Base-by-base conservation (phyloP, 1,140 invertebrate species). In the Tetramorium parvispinum region DNA sequence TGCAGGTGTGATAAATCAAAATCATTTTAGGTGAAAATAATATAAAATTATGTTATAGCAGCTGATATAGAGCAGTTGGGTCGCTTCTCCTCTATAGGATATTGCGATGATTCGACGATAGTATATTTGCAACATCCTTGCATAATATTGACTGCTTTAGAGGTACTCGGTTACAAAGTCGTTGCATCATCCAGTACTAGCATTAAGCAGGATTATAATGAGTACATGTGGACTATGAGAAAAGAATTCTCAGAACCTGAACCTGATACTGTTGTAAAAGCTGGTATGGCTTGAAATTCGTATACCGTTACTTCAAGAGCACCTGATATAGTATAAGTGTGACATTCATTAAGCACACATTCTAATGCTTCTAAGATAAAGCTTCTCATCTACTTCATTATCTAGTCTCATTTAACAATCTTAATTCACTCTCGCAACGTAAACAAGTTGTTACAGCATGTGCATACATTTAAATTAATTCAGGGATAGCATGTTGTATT, bases 211-310 rank as follows among this genome's bases (percentile, higher is more conserved):
- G 97, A 98, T 93, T 98, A 98, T 93, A 98, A 98, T 96, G 97
- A 98, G 92, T 98, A 98, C 91, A 98, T 98, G 97, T 98, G 98
- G 98, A 98, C 98, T 94, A 98, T 98, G 97, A 97, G 97, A 96
- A 98, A 97, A 95, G 97, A 98, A 89, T 98, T 98, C 94, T 95
- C 97, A 73, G 98, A 98, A 92, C 97, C 97, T 61, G 98, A 98
- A 93, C 96, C 96, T 43, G 93, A 94, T 87, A 79, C 91, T 77
- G 92, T 93, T 78, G 92, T 94, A 85, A 93, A 94, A 78, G 59
- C 93, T 91, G 94, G 94, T 94, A 92, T 82, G 88, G 90, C 86
- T 37, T 77, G 61, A 57, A 78, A 88, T 85, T 32, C 37, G 21
- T 61, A n/a, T 81, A 55, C 6, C 10, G 61, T 40, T 46, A 27